Percentiles rank a stretch among this genome's conserved stretches.
Conservation (phyloP, 2,888 invertebrate species). For the Lepidochrysops patricia region DNA sequence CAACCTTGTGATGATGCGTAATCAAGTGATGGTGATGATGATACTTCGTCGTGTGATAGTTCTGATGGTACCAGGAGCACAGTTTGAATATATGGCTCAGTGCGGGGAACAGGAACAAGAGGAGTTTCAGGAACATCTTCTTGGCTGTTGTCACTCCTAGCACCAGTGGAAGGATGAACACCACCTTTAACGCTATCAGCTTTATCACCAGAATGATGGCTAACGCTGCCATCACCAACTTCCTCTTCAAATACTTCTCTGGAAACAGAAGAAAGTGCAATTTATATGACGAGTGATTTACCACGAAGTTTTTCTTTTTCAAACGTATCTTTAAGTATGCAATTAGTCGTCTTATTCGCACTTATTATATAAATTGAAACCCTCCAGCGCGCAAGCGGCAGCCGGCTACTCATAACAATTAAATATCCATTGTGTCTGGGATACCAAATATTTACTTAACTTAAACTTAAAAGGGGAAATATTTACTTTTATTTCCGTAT, state of each 20-base stretch:
- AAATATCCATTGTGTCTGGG: too few species aligned
- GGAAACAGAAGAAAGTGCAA: slow-evolving; percentile 37
- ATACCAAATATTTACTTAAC: too few species aligned
- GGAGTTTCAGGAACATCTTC: slow-evolving; percentile 85
- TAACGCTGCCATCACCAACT: slow-evolving; percentile 81
- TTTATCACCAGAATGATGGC: slow-evolving; percentile 85
- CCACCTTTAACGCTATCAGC: slow-evolving; percentile 84
- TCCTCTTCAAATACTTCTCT: slow-evolving; percentile 86
- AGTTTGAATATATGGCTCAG: slow-evolving; percentile 88
- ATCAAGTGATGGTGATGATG: slow-evolving; percentile 89
- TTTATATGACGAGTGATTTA: too few species aligned
- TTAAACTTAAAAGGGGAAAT: too few species aligned
- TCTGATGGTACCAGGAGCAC: slow-evolving; percentile 87
- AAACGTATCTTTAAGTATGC: too few species aligned
- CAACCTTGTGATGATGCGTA: slow-evolving; percentile 80
- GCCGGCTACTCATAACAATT: too few species aligned
- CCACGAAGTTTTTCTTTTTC: too few species aligned
- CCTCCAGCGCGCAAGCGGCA: too few species aligned
- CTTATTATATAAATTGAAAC: too few species aligned
- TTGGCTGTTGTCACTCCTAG: slow-evolving; percentile 89
- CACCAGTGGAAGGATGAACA: slow-evolving; percentile 85
- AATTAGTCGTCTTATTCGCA: too few species aligned
- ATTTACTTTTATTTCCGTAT: too few species aligned
- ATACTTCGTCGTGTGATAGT: slow-evolving; percentile 81
- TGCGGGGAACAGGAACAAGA: slow-evolving; percentile 88